Evolutionary conservation across 2,888 invertebrate genomes (phyloP).

Genomic region (Amphipoea lucens): DNA sequence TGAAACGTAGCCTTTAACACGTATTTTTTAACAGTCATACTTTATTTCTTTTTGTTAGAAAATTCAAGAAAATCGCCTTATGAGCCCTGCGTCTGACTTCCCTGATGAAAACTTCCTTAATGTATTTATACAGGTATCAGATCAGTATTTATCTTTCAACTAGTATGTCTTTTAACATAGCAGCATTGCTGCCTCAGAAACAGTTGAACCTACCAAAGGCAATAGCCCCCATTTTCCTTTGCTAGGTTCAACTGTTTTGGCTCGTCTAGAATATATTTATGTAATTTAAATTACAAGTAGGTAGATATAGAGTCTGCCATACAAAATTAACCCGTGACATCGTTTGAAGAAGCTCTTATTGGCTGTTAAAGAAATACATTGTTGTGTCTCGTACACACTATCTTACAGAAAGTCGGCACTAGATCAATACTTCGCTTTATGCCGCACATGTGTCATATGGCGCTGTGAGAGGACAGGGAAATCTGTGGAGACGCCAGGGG

Average conservation of each 20-base stretch:
- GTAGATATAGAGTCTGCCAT: neutral
- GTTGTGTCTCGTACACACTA: slow-evolving; percentile 70
- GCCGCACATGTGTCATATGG: slow-evolving; percentile 89
- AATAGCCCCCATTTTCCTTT: neutral
- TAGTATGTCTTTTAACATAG: neutral
- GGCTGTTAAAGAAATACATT: slow-evolving; percentile 47
- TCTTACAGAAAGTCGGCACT: slow-evolving; percentile 83
- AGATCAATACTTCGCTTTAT: slow-evolving; percentile 90
- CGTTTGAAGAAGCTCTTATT: slow-evolving; percentile 27
- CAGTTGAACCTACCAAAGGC: neutral
- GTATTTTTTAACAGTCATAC: neutral
- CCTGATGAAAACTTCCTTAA: neutral
- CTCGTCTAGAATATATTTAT: neutral
- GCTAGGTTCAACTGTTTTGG: neutral
- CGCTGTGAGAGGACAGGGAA: slow-evolving; percentile 69
- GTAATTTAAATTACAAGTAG: neutral
- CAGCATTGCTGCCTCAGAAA: neutral
- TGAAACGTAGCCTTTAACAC: neutral
- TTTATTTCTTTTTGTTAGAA: neutral
- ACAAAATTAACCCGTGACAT: neutral
- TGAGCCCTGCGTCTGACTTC: neutral
- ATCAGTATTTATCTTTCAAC: neutral
- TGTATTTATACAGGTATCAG: no score
- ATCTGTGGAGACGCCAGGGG: slow-evolving; percentile 69
- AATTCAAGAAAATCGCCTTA: neutral